phyloP scores from a whole-genome alignment of 1,140 invertebrate species.

The Drosophila albomicans region DNA sequence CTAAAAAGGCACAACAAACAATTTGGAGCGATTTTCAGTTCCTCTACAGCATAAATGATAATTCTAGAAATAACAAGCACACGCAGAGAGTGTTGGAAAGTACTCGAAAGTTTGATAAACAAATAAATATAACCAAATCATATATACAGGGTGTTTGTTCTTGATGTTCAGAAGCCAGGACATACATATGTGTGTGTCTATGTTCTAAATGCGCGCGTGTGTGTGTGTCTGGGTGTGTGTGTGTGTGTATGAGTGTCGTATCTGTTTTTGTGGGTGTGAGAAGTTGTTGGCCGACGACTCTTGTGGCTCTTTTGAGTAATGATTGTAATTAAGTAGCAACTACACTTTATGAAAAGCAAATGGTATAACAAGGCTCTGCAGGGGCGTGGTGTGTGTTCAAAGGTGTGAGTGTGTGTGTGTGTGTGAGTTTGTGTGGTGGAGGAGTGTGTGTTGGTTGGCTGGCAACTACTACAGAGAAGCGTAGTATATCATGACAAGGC shows the following conservation, averaged over 20 bases:
- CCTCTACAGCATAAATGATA: slow-evolving; percentile 32
- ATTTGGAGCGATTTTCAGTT: slow-evolving; percentile 47
- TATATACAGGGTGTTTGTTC: slow-evolving; percentile 44
- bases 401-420: slow-evolving; percentile 37
- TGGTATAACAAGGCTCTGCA: slow-evolving; percentile 63
- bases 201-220: not conserved
- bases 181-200: slow-evolving; percentile 32
- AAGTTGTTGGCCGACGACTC: slow-evolving; percentile 37
- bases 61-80: slow-evolving; percentile 50
- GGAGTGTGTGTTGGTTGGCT: slow-evolving; percentile 37
- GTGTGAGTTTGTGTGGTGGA: slow-evolving; percentile 10
- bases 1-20: slow-evolving; percentile 76
- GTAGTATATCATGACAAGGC: slow-evolving; percentile 77
- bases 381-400: slow-evolving; percentile 45
- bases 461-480: slow-evolving; percentile 67
- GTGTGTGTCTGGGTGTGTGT: slow-evolving; percentile 19
- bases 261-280: slow-evolving; percentile 31
- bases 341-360: slow-evolving; percentile 81
- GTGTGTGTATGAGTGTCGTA: slow-evolving; percentile 14
- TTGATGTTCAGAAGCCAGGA: slow-evolving; percentile 9
- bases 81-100: slow-evolving; percentile 59
- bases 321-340: slow-evolving; percentile 82
- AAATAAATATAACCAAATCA: slow-evolving; percentile 55
- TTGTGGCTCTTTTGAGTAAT: slow-evolving; percentile 76
- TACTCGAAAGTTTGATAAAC: slow-evolving; percentile 35